Evolutionary conservation across 2,888 invertebrate species (phyloP).

Genomic region (Hermodice carunculata): DNA sequence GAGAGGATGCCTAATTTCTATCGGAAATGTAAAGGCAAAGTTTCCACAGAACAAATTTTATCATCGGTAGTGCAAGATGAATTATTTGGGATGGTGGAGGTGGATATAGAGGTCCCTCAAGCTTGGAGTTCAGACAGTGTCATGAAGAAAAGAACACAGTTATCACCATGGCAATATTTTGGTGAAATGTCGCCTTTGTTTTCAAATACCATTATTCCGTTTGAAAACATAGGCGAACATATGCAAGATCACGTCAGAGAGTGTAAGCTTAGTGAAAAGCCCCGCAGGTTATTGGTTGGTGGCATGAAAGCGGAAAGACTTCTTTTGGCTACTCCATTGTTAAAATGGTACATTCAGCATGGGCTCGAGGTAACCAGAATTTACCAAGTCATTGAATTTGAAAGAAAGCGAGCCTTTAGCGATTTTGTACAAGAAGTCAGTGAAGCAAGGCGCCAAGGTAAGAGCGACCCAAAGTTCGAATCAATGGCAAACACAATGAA

Average conservation of each 20-base stretch:
- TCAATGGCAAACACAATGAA: conserved; percentile 18
- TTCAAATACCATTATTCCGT: no score
- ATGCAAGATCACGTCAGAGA: not conserved
- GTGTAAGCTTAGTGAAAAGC: not conserved
- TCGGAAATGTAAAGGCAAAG: no score
- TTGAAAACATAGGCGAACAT: not conserved
- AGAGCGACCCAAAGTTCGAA: conserved; percentile 2
- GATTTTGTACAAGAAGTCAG: conserved; percentile 5
- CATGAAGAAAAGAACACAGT: not conserved
- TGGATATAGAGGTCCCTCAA: not conserved
- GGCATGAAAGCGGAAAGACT: not conserved
- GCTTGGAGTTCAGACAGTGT: not conserved
- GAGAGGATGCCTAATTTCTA: no score
- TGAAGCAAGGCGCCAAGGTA: conserved; percentile 1
- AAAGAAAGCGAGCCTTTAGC: not conserved
- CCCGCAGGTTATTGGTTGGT: not conserved
- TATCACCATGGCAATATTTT: no score
- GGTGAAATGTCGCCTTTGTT: no score
- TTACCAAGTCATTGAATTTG: conserved; percentile 15
- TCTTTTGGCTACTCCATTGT: conserved; percentile 9
- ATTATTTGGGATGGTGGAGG: not conserved
- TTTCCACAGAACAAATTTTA: no score
- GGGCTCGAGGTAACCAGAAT: not conserved
- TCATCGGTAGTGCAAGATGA: no score
- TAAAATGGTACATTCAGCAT: conserved; percentile 10